Percentiles rank a stretch among this genome's conserved stretches.
These are phyloP conservation scores for Sebastes steindachneri DNA, from an alignment of 2,797 vertebrate genomes.

Conservation along the genomic window DNA sequence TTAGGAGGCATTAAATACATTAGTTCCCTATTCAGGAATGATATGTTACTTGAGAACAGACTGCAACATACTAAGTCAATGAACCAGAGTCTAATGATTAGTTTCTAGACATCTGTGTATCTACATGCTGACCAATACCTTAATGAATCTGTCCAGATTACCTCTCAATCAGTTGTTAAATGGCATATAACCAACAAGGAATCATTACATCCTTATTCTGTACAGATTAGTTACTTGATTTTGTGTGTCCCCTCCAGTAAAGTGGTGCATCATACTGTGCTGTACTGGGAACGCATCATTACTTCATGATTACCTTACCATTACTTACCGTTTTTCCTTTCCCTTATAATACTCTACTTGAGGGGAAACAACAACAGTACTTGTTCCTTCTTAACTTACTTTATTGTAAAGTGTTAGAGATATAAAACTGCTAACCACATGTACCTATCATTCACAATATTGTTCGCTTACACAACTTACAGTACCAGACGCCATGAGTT, in stretches of 20 bases:
- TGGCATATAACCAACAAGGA: conserved; percentile 6
- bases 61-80: background rate
- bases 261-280: conserved; percentile 9
- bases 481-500: background rate
- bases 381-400: background rate
- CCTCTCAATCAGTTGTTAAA: conserved; percentile 21
- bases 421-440: background rate
- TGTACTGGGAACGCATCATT: background rate
- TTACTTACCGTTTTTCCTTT: background rate
- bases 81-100: background rate
- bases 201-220: conserved; percentile 16
- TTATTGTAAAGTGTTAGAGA: background rate
- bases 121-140: conserved; percentile 3
- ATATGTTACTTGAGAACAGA: background rate
- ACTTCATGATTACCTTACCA: conserved; percentile 11
- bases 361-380: background rate
- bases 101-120: background rate
- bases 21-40: background rate
- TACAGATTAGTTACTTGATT: conserved; percentile 3
- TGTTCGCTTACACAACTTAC: background rate
- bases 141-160: conserved; percentile 4
- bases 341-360: background rate
- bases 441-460: background rate
- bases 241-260: conserved; percentile 2
- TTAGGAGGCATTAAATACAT: background rate